Base-by-base conservation (phyloP, 2,797 vertebrate species). In the Paguma larvata region DNA sequence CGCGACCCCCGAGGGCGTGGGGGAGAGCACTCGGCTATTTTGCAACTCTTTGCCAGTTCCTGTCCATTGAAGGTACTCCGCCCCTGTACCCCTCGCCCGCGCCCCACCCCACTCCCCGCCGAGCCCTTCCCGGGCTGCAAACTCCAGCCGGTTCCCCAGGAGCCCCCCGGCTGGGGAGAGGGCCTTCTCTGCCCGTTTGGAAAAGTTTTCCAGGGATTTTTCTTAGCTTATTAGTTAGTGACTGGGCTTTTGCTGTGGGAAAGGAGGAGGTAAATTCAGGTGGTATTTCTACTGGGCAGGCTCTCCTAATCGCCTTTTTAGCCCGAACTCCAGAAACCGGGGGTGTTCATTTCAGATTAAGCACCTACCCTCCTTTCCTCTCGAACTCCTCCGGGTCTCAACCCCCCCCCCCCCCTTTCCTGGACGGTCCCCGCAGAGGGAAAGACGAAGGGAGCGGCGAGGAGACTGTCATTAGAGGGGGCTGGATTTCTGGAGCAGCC, bases 41-140 rank as follows among this genome's bases (percentile, higher is more conserved):
- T 62, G 97, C 96, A 97, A 97, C 98, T 98, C 97, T 94, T 63
- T 67, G 96, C 92, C 97, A 92, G 97, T 95, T 97, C 94, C 97
- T 10, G 97, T 85, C 95, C 79, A 62, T 91, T 67, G 73, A 89
- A 98, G 98, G 98, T 97, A 98, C 94, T 95, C 92, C 27, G 53
- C 88, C 90, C 95, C 94, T 84, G 95, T 41, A 32, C 94, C 98
- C 93, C 95, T 93, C n/a, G 53, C n/a, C 72, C 93, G 92, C 75
- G 34, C 51, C 91, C 62, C 94, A 77, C 91, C 93, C 89, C 84
- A 0, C 72, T 63, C 95, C 56, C 89, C 85, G n/a, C 89, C 67
- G 85, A 65, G 84, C 77, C 96, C 82, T 67, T 70, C 73, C 72
- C 11, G 90, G 96, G 94, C 85, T 70, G 90, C 93, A 25, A 90